Conservation (phyloP, 1,140 invertebrate species). For the Philotrypesis tridentata region DNA sequence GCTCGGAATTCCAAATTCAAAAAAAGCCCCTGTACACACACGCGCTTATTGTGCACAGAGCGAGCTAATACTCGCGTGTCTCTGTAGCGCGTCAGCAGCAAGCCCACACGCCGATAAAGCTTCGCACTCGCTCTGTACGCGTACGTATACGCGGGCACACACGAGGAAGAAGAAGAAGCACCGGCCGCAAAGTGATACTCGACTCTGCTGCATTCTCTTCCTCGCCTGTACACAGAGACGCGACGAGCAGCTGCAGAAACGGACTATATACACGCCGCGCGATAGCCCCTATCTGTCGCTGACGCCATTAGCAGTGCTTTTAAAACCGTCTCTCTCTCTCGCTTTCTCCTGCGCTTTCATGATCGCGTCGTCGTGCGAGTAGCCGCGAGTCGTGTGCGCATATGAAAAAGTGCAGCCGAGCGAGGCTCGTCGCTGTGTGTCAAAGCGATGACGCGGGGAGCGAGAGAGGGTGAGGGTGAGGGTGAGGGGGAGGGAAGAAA, state of each 20-base stretch:
- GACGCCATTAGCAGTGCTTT: slow-evolving; percentile 62
- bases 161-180: too few relatives aligned
- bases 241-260: not conserved
- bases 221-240: not conserved
- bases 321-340: slow-evolving; percentile 45
- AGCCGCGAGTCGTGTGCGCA: not conserved
- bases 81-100: too few relatives aligned
- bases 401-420: slow-evolving; percentile 25
- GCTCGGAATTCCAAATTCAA: too few relatives aligned
- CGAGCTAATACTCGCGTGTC: too few relatives aligned
- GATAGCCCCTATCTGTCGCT: slow-evolving; percentile 53
- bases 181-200: slow-evolving; percentile 28
- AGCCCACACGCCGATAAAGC: not conserved
- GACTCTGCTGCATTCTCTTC: slow-evolving; percentile 2
- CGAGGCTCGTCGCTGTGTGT: not conserved
- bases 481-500: not conserved
- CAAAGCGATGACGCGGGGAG: not conserved
- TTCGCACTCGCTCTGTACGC: not conserved
- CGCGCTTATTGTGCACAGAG: too few relatives aligned
- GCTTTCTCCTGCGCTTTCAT: not conserved
- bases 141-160: too few relatives aligned
- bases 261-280: slow-evolving; percentile 5
- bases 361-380: slow-evolving; percentile 1
- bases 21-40: too few relatives aligned
- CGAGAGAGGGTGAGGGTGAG: not conserved